Evolutionary conservation across 2,797 vertebrate species (phyloP), one percentile per base, ranked within the genome.

Genomic region (Syncerus caffer): DNA sequence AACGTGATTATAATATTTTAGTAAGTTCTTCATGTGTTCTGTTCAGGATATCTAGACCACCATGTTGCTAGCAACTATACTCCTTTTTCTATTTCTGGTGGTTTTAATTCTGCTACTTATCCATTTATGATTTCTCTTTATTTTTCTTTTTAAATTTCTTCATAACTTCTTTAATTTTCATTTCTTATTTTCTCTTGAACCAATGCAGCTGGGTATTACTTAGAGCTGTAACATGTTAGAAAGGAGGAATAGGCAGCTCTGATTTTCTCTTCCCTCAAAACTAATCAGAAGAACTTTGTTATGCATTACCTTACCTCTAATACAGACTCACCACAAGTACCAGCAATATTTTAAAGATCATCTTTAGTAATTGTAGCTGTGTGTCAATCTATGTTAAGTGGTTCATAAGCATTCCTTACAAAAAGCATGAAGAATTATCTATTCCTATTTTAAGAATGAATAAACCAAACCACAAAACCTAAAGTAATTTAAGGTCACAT

Each of bases 381-480:
- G 31, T 31, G 84, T 60, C 78, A 58, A 91, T 92, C 83, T 76
- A 25, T 23, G 42, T 64, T 82, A 89, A 47, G 10, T 80, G 25
- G 29, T 80, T 95, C 45, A 92, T 29, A 50, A 55, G 17, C 67
- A 93, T 87, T 96, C 38, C 45, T 84, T 74, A 67, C 80, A 89
- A 91, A 90, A 94, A 94, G 74, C 17, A 16, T 15, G 21, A 97
- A 51, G 45, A 42, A 92, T 78, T 64, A 67, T 85, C 38, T 55
- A 38, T 91, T 93, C 74, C 31, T 97, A 79, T 67, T 92, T 92
- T 90, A 90, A 74, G 55, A 90, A 92, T 55, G 78, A 96, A 89
- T 76, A 90, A 94, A 76, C 27, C 11, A 90, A 95, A 89, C 64
- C 85, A 86, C 62, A 93, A 84, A 97, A 96, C 10, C 55, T 67